Percentiles rank a stretch among this genome's conserved stretches.
Evolutionary conservation across 2,888 invertebrate genomes (phyloP).

Genomic region (Calliphora vomitoria): DNA sequence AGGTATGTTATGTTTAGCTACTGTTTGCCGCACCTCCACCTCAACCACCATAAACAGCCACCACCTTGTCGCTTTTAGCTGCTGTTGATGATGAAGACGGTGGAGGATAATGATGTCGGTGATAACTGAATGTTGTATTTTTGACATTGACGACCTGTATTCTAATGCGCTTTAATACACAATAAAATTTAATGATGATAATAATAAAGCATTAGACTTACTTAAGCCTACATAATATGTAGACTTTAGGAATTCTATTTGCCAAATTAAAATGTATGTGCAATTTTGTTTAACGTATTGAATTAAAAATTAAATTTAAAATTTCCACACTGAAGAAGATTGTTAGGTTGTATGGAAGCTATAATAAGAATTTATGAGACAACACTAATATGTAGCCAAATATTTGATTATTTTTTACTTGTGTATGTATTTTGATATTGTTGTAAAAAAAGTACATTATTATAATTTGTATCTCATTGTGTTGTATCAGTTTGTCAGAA

Average conservation of each 20-base stretch:
- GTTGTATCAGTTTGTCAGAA: too few relatives aligned
- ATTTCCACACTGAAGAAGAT: background rate
- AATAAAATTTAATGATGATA: constrained; percentile 63
- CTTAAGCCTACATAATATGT: constrained; percentile 33
- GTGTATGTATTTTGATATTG: too few relatives aligned
- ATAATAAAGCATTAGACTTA: constrained; percentile 63
- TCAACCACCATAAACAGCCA: constrained; percentile 13
- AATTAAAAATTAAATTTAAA: constrained; percentile 18
- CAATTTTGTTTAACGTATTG: background rate
- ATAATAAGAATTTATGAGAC: too few relatives aligned
- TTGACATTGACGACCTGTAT: constrained; percentile 61
- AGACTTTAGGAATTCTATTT: constrained; percentile 33
- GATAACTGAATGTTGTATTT: constrained; percentile 51
- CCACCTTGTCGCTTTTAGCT: constrained; percentile 44
- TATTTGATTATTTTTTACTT: too few relatives aligned
- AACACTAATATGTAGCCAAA: background rate
- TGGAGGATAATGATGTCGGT: constrained; percentile 12
- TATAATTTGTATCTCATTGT: too few relatives aligned
- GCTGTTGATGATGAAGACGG: background rate
- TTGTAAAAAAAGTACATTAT: too few relatives aligned
- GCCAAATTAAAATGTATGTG: constrained; percentile 31
- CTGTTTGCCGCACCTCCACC: constrained; percentile 14
- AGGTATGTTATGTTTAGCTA: constrained; percentile 38
- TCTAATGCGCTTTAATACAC: constrained; percentile 52
- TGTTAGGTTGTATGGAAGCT: background rate